Evolutionary conservation across 2,113 vertebrate species (phyloP), one percentile per base, ranked within the genome.

Genomic region (Pygoscelis adeliae): DNA sequence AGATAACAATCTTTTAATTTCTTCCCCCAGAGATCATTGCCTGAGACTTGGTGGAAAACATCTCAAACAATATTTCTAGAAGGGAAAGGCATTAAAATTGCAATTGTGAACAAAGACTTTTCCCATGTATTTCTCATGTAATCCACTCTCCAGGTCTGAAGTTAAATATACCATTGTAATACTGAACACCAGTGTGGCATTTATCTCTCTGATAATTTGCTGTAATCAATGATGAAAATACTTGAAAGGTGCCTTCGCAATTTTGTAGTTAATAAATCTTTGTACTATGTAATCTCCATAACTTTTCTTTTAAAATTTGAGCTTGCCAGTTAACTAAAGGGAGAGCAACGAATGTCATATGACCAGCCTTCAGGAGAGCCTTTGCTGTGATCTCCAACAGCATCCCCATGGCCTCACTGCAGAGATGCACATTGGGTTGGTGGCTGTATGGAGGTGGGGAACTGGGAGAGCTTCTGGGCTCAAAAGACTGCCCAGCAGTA

Each of bases 331-430:
- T 40, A 36, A 18, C 46, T 22, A 5, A 1, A 30, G 52, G 42
- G 27, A 40, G 6, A n/a, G 5, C 16, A 11, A 2, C 0, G 11
- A 22, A 0, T 6, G 12, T 7, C 1, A 1, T 1, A 6, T 0
- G 32, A 10, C 11, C 62, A 38, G 21, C 8, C 55, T 26, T 1
- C 9, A 2, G 78, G 27, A 32, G 10, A 89, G 36, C 47, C n/a
- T 46, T 22, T 11, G 56, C n/a, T 40, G 44, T 6, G 34, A 14
- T 5, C 34, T 38, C 50, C 29, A 13, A 1, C 18, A 22, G 16
- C 34, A 3, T 36, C 44, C 13, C 32, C 11, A 0, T 0, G 44
- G 70, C n/a, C 55, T 44, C 8, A 0, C 19, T 2, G 78, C 7
- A 9, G 5, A 62, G 13, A 3, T 5, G 15, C 32, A 6, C 3